Conservation (phyloP, 2,113 vertebrate genomes). For the Cathartes aura region DNA sequence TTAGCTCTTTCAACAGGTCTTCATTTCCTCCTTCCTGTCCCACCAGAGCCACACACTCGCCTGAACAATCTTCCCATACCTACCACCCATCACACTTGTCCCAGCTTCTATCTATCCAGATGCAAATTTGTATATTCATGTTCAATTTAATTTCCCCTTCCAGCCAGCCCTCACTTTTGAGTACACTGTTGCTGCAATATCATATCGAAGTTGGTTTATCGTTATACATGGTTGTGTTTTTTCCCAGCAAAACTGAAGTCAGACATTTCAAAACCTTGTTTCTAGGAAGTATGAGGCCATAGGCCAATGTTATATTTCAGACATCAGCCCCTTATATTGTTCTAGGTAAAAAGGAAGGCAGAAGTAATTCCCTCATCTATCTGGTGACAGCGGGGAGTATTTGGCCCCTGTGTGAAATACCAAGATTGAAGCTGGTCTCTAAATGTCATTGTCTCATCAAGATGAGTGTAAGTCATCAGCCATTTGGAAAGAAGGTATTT, state of each 20-base stretch:
- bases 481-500: neutral
- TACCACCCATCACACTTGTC: neutral
- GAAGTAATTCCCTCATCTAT: neutral
- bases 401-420: neutral
- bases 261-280: neutral
- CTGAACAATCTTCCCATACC: neutral
- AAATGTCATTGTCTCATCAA: neutral
- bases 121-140: neutral
- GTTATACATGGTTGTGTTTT: neutral
- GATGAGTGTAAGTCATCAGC: neutral
- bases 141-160: neutral
- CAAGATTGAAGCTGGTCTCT: neutral
- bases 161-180: neutral
- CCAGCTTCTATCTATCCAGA: neutral
- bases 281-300: neutral
- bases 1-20: neutral
- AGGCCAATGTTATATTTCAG: neutral
- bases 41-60: rapidly evolving
- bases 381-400: neutral
- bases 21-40: neutral
- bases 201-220: neutral
- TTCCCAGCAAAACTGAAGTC: neutral
- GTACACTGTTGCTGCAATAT: neutral
- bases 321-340: neutral
- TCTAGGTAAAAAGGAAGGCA: neutral